Base-by-base conservation (phyloP, 2,797 vertebrate genomes). In the Peromyscus melanophrys region DNA sequence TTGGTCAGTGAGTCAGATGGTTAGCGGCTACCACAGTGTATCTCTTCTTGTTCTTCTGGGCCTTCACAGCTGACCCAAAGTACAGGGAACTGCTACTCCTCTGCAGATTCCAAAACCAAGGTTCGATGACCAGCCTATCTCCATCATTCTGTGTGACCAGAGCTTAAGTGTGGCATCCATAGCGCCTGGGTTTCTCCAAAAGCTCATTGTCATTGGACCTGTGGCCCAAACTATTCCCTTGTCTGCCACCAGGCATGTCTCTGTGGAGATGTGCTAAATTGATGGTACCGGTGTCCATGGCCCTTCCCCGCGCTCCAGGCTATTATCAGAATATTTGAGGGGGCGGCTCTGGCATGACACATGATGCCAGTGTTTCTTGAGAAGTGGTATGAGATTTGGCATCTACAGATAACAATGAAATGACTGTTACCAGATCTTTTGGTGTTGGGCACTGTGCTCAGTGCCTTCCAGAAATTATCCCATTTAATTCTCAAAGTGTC, bases 401-500 rank as follows among this genome's bases (percentile, higher is more conserved):
- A 94, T 94, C 84, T 43, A 86, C 67, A 82, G 83, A 91, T 73
- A 78, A 76, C 95, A 82, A 90, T 75, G 89, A 81, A 96, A 92
- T 75, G 89, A 87, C 89, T 94, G 75, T 92, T 43, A 67, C 78
- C 57, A 1, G 78, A 34, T 67, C 61, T 73, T 73, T 67, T 73
- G 77, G 90, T 94, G 92, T 95, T 82, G 84, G 94, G 91, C 0
- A 1, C 84, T 87, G 76, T 27, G 65, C 77, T 93, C 67, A 19
- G 90, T 67, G 69, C 57, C 80, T 94, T 94, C 77, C 92, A 12
- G 2, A 92, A 69, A 82, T 90, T 84, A 86, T 95, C 73, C 92
- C 90, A 93, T 88, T 97, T 96, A 94, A 90, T 92, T 96, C 67
- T 89, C 46, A 93, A 67, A 84, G 78, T 43, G 59, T 87, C 59